Evolutionary conservation across 2,113 vertebrate genomes (phyloP).

Genomic region (Eidolon helvum): DNA sequence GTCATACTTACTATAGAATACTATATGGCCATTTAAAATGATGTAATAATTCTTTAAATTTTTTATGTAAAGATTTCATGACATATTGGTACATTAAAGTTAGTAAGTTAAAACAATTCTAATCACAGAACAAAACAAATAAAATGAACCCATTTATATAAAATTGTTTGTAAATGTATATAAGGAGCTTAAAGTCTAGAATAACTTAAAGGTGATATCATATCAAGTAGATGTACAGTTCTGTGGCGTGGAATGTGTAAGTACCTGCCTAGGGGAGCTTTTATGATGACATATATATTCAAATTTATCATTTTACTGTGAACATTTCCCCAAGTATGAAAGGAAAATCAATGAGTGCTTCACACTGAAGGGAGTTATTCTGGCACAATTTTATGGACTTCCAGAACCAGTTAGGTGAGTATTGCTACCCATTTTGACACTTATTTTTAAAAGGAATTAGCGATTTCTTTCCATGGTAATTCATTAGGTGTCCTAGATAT

Average conservation of each 20-base stretch:
- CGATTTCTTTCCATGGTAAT: constrained; percentile 3
- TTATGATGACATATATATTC: background rate
- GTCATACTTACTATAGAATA: background rate
- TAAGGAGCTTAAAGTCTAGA: background rate
- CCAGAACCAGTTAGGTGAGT: background rate
- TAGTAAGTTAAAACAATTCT: constrained; percentile 8
- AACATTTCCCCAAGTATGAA: background rate
- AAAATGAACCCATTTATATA: background rate
- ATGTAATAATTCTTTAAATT: background rate
- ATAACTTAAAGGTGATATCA: background rate
- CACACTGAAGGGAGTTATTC: background rate
- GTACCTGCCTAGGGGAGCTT: background rate
- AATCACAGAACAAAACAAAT: background rate
- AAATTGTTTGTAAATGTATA: background rate
- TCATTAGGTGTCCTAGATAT: background rate
- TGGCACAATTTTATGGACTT: background rate
- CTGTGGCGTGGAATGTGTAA: background rate
- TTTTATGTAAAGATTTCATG: background rate
- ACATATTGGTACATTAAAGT: background rate
- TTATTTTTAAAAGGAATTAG: constrained; percentile 42
- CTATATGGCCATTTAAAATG: background rate
- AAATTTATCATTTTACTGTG: background rate
- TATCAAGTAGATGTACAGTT: background rate
- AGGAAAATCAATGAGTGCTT: background rate
- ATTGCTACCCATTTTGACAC: background rate